Evolutionary conservation across 1,140 invertebrate species (phyloP).

Genomic region (Macrosteles quadrilineatus): DNA sequence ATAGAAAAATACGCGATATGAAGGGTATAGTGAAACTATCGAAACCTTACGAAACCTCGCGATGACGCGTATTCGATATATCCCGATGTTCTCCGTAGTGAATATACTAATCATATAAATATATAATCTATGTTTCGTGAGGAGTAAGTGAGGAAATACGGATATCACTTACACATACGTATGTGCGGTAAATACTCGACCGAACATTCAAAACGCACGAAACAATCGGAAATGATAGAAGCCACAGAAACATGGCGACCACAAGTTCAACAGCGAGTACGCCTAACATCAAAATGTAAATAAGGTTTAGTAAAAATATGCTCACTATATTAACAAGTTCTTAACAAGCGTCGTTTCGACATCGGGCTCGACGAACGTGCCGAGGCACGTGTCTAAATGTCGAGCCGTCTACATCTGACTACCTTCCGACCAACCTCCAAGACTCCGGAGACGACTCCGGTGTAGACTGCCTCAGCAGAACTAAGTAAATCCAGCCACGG

Average conservation of each 20-base stretch:
- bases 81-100: background rate
- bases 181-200: background rate
- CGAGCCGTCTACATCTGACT: background rate
- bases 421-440: background rate
- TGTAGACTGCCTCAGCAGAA: background rate
- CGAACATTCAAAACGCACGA: background rate
- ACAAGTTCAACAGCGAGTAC: background rate
- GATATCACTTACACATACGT: background rate
- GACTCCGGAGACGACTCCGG: background rate
- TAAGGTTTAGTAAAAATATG: constrained; percentile 7
- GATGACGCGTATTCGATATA: too few species aligned
- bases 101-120: constrained; percentile 3
- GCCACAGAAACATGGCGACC: background rate
- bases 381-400: background rate
- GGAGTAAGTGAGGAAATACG: background rate
- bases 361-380: background rate
- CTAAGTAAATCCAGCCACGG: background rate
- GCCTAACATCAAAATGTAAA: background rate
- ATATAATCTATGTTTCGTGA: constrained; percentile 8
- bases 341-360: background rate
- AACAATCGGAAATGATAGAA: background rate
- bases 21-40: background rate
- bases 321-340: background rate
- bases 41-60: background rate
- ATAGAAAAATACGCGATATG: background rate